These are phyloP conservation scores for Drosophila micromelanica DNA, from an alignment of 1,140 invertebrate genomes.

Conservation along the genomic window DNA sequence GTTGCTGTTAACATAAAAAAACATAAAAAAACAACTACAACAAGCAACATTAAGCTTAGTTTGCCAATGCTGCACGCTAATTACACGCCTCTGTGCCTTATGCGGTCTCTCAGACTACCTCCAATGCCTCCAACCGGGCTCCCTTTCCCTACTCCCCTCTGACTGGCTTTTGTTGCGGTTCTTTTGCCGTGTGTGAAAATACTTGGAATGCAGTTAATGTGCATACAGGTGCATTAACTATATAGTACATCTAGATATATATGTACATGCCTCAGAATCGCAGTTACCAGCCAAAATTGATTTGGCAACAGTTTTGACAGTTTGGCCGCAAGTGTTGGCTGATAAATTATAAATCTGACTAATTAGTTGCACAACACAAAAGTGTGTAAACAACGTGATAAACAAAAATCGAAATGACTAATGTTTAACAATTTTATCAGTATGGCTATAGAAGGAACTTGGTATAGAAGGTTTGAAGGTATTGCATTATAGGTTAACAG, in stretches of 20 bases:
- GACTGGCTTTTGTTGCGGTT: constrained; percentile 53
- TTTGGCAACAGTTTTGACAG: constrained; percentile 7
- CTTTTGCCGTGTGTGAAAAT: constrained; percentile 36
- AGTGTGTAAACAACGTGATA: background rate
- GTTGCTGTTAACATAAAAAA: background rate
- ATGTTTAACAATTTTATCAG: constrained; percentile 20
- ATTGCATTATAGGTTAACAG: background rate
- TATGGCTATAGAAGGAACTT: too few species aligned
- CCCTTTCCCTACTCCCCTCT: background rate
- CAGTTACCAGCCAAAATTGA: constrained; percentile 6
- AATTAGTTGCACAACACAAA: constrained; percentile 22
- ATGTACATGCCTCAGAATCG: background rate
- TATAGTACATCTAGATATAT: background rate
- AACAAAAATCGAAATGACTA: constrained; percentile 22
- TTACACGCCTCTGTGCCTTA: constrained; percentile 79
- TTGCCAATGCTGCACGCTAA: constrained; percentile 78
- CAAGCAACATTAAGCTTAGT: constrained; percentile 48
- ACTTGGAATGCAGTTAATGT: constrained; percentile 79
- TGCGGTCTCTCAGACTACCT: constrained; percentile 49
- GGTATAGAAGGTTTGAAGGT: too few species aligned
- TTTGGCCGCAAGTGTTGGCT: too few species aligned
- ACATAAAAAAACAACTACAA: background rate
- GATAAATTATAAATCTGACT: constrained; percentile 19
- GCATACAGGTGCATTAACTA: constrained; percentile 40
- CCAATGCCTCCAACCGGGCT: background rate